Percentiles rank a stretch among this genome's conserved stretches.
phyloP scores from a whole-genome alignment of 2,113 vertebrate genomes.

The Cacatua alba region DNA sequence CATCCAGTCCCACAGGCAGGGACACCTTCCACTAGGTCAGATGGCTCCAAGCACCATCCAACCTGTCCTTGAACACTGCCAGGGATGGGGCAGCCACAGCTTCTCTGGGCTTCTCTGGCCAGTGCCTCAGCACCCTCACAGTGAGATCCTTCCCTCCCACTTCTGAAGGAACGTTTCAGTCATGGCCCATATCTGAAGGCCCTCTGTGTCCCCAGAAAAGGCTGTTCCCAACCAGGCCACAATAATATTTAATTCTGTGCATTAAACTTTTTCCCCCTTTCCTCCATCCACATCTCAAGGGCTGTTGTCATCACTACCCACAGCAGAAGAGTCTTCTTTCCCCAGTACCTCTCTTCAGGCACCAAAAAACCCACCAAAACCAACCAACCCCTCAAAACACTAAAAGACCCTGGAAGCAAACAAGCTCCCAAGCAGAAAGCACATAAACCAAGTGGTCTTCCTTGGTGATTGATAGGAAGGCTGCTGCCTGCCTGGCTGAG shows the following conservation, averaged over 20 bases:
- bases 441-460: neutral
- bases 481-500: neutral
- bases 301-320: no score
- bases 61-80: neutral
- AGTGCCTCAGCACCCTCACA: neutral
- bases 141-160: accelerated
- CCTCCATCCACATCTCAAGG: no score
- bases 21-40: no score
- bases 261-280: no score
- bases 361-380: accelerated
- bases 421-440: neutral
- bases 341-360: neutral
- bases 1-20: neutral
- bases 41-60: neutral
- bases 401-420: neutral
- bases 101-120: neutral
- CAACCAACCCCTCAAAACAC: neutral
- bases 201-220: accelerated
- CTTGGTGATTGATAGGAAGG: neutral
- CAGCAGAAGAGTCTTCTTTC: neutral
- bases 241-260: accelerated
- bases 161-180: accelerated
- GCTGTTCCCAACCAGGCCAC: neutral
- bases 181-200: accelerated
- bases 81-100: neutral